These are phyloP conservation scores for Apostichopus japonicus DNA, from an alignment of 35 echinoderm and acorn worm species.

Conservation along the genomic window DNA sequence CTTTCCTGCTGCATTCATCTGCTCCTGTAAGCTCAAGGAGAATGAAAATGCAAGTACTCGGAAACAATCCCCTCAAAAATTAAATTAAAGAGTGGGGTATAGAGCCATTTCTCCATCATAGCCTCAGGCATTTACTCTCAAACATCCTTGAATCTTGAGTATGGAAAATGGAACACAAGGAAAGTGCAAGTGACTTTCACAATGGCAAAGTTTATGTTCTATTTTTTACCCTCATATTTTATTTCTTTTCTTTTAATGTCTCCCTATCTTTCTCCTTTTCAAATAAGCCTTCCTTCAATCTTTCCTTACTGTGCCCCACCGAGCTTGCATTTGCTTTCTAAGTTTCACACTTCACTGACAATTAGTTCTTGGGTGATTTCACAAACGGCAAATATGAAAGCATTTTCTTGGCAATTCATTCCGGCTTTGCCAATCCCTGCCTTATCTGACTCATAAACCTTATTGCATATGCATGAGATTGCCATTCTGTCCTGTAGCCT, in stretches of 20 bases:
- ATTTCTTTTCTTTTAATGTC: not conserved
- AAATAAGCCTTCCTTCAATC: not conserved
- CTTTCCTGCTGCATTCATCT: not conserved
- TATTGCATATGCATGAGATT: conserved; percentile 42
- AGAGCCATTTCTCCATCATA: not conserved
- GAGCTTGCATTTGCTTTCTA: not conserved
- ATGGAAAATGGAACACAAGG: not conserved
- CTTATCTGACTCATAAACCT: conserved; percentile 36
- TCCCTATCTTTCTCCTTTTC: not conserved
- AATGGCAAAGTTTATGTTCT: not conserved
- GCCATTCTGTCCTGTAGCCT: not conserved
- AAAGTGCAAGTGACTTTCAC: conserved; percentile 7
- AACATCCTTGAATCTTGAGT: not conserved
- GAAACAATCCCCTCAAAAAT: not conserved
- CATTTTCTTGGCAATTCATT: conserved; percentile 8
- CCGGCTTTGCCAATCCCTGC: conserved; percentile 11
- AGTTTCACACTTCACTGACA: conserved; percentile 9
- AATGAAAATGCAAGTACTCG: conserved; percentile 2
- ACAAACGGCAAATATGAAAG: conserved; percentile 11
- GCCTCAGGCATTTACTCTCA: conserved; percentile 1
- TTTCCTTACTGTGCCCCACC: not conserved
- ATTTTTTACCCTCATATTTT: not conserved
- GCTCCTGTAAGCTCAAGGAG: not conserved
- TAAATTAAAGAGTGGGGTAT: conserved; percentile 11
- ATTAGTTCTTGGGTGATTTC: conserved; percentile 27